A percentile compares a stretch with the other conserved stretches of the same genome.
These are phyloP conservation scores for Acanthurus lineatus DNA, from an alignment of 2,797 vertebrate genomes.

Conservation along the genomic window DNA sequence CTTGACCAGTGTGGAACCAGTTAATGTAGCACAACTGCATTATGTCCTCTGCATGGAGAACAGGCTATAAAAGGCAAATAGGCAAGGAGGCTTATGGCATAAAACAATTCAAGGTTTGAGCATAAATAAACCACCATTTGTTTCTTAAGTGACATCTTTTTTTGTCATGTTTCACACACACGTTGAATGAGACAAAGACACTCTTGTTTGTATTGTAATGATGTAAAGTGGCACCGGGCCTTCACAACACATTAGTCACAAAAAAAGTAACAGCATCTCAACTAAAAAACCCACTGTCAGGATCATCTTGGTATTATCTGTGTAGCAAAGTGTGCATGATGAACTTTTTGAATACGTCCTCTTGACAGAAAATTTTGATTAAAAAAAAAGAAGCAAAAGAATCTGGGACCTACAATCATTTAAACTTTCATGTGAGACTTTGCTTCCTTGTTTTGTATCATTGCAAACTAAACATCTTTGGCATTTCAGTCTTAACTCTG, in stretches of 20 bases:
- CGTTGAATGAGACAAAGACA: not conserved
- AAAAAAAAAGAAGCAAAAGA: not conserved
- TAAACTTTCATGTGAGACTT: too few relatives aligned
- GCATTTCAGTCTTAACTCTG: not conserved
- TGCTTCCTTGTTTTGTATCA: not conserved
- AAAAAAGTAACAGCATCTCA: not conserved
- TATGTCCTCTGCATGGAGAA: not conserved
- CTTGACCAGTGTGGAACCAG: too few relatives aligned
- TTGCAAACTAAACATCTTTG: not conserved
- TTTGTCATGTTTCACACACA: not conserved
- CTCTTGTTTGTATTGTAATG: not conserved
- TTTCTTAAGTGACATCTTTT: not conserved
- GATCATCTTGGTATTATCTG: not conserved
- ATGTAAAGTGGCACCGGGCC: not conserved
- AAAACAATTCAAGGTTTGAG: not conserved
- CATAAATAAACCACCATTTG: not conserved
- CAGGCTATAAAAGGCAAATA: too few relatives aligned
- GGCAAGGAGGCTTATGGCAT: not conserved
- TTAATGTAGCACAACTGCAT: not conserved
- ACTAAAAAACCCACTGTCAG: not conserved
- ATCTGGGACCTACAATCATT: not conserved
- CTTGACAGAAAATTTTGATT: too few relatives aligned
- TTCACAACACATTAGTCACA: not conserved
- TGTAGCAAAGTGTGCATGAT: not conserved
- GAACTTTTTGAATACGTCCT: not conserved